Conservation (phyloP, 2,888 invertebrate species). For the Mantis religiosa region DNA sequence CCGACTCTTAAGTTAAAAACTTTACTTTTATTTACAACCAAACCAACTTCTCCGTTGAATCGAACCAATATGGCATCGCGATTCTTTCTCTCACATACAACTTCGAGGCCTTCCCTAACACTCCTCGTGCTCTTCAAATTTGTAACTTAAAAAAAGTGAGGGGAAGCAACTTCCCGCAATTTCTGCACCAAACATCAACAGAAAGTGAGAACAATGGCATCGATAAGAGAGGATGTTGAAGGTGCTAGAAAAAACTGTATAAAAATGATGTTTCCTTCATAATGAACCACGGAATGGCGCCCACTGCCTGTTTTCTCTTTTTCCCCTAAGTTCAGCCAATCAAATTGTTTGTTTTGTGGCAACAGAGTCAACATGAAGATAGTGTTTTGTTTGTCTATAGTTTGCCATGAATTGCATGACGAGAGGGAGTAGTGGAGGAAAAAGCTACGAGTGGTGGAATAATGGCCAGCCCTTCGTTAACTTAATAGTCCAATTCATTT, state of each 20-base stretch:
- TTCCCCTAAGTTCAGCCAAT: background rate
- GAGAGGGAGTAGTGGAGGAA: background rate
- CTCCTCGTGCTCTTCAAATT: background rate
- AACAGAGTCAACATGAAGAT: background rate
- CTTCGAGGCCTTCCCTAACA: background rate
- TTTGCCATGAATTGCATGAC: background rate
- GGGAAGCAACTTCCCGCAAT: background rate
- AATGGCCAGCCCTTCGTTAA: background rate
- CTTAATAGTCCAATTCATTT: background rate
- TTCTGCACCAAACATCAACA: background rate
- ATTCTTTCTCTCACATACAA: background rate
- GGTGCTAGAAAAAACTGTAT: background rate
- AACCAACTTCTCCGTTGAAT: constrained; percentile 13
- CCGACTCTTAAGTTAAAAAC: background rate
- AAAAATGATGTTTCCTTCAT: background rate
- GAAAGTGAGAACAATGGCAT: background rate
- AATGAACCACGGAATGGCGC: background rate
- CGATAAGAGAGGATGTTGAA: background rate
- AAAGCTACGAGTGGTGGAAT: background rate
- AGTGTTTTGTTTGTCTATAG: background rate
- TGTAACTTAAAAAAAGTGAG: constrained; percentile 3
- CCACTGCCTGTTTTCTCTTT: background rate
- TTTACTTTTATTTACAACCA: background rate
- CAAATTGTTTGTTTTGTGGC: background rate
- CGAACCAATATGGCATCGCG: constrained; percentile 25